These are phyloP conservation scores for Phataginus tetradactyla DNA, from an alignment of 2,797 vertebrate genomes.

Conservation along the genomic window DNA sequence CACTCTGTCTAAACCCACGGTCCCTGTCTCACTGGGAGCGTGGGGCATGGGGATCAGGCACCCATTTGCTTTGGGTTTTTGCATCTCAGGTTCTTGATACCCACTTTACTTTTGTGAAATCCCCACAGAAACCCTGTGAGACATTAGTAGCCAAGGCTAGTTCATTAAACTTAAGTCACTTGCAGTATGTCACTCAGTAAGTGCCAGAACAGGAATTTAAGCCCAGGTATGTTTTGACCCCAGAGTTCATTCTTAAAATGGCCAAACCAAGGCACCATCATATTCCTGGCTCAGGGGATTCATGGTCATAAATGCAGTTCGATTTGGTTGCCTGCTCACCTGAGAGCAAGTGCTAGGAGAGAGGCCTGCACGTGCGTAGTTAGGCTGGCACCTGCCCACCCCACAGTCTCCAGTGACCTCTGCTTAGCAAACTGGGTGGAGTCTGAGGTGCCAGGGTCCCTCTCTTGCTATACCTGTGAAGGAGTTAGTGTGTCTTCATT, in stretches of 20 bases:
- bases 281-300: not conserved
- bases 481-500: not conserved
- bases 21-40: not conserved
- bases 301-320: not conserved
- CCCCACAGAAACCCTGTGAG: not conserved
- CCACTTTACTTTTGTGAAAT: not conserved
- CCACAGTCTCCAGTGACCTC: not conserved
- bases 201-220: slow-evolving; percentile 2
- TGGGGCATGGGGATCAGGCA: fast-evolving
- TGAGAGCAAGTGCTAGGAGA: not conserved
- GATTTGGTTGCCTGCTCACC: not conserved
- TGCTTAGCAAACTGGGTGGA: not conserved
- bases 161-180: not conserved
- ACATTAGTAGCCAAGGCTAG: not conserved
- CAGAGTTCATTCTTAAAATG: not conserved
- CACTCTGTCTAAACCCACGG: too few relatives aligned
- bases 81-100: not conserved
- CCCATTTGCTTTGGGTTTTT: not conserved
- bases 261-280: not conserved
- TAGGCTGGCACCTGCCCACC: not conserved
- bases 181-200: not conserved
- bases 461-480: not conserved
- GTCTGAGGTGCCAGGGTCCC: fast-evolving
- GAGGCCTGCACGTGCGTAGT: fast-evolving
- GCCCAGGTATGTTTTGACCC: not conserved